Conservation (phyloP, 2,888 invertebrate species). For the Morpho achilles region DNA sequence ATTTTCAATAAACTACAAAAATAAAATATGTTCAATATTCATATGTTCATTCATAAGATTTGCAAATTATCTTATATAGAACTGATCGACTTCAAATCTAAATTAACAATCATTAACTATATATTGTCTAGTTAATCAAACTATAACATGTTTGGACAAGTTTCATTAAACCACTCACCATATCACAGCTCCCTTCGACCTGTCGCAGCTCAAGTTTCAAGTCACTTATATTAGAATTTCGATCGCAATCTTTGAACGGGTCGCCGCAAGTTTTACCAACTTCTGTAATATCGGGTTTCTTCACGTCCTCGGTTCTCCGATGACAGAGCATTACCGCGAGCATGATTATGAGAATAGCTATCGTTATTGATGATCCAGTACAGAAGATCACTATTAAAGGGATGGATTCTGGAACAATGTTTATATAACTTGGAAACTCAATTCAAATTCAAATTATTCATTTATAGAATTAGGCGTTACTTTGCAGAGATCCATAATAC, state of each 20-base stretch:
- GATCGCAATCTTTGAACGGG: conserved; percentile 86
- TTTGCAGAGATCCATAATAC: too few relatives aligned
- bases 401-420: conserved; percentile 80
- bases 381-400: conserved; percentile 89
- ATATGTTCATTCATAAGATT: too few relatives aligned
- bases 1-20: too few relatives aligned
- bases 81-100: too few relatives aligned
- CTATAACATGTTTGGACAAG: too few relatives aligned
- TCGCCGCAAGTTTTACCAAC: conserved; percentile 55
- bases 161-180: conserved; percentile 59
- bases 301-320: conserved; percentile 76
- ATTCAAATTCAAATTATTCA: too few relatives aligned
- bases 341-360: conserved; percentile 88
- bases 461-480: too few relatives aligned
- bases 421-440: too few relatives aligned
- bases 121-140: too few relatives aligned
- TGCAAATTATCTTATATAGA: too few relatives aligned
- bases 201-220: conserved; percentile 93
- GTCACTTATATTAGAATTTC: conserved; percentile 94
- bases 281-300: conserved; percentile 77
- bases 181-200: conserved; percentile 87
- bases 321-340: conserved; percentile 87
- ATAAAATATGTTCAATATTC: too few relatives aligned
- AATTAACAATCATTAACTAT: too few relatives aligned
- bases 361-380: conserved; percentile 85